Percentiles rank a stretch among this genome's conserved stretches.
phyloP scores from a whole-genome alignment of 2,888 invertebrate species.

The Philopedon plagiatum region DNA sequence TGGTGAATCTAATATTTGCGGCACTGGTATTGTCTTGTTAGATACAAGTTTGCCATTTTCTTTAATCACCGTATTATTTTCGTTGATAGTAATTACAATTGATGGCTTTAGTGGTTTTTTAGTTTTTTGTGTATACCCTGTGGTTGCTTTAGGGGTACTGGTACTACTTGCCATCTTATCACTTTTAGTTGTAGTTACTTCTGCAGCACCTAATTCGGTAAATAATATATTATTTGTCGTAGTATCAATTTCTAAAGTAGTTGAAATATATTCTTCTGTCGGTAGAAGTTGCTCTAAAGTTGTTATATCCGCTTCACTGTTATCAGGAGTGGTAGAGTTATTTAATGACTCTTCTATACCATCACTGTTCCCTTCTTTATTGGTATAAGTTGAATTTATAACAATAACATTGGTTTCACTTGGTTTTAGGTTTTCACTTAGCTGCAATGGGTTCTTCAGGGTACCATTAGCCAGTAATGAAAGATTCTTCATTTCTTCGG shows the following conservation, averaged over 20 bases:
- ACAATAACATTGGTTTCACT: constrained; percentile 14
- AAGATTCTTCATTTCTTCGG: constrained; percentile 39
- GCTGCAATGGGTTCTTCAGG: background rate
- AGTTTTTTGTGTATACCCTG: background rate
- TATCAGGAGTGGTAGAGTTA: background rate
- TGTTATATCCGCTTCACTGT: background rate
- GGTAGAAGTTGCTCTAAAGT: background rate
- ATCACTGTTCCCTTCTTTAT: background rate
- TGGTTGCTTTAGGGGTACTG: background rate
- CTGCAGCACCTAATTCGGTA: constrained; percentile 45
- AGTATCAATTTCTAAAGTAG: constrained; percentile 60
- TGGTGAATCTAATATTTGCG: background rate
- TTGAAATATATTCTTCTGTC: constrained; percentile 41
- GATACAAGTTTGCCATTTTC: constrained; percentile 42
- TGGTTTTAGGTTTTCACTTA: constrained; percentile 11
- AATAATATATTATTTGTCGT: constrained; percentile 46
- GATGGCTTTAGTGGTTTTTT: constrained; percentile 39
- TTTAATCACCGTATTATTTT: constrained; percentile 47
- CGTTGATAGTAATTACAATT: constrained; percentile 53
- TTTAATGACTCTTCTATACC: background rate
- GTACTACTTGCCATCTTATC: too few relatives aligned
- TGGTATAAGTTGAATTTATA: constrained; percentile 2
- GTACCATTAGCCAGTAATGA: constrained; percentile 10
- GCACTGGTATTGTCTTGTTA: constrained; percentile 22
- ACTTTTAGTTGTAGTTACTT: background rate